phyloP scores from a whole-genome alignment of 53 echinoderm and acorn worm genomes.

The Paracentrotus lividus region DNA sequence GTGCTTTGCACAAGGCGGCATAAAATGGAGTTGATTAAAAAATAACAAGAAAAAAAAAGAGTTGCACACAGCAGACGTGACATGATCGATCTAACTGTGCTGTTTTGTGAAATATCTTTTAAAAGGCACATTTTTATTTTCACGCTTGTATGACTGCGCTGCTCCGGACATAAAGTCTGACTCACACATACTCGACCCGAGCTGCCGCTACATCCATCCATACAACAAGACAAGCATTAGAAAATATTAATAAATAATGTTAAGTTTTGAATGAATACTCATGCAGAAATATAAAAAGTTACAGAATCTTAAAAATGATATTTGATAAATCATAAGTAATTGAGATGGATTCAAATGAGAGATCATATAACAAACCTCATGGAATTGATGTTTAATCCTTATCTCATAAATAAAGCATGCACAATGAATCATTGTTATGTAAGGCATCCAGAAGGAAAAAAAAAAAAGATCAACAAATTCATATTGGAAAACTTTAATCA shows the following conservation, averaged over 20 bases:
- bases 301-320: not conserved
- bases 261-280: constrained; percentile 46
- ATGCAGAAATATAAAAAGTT: constrained; percentile 1
- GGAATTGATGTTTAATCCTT: no score
- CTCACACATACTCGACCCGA: constrained; percentile 50
- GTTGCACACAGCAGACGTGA: not conserved
- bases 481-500: not conserved
- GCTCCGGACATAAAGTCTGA: constrained; percentile 60
- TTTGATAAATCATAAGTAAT: no score
- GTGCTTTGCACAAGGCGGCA: not conserved
- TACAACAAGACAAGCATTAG: not conserved
- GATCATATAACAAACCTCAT: no score
- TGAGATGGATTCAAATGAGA: no score
- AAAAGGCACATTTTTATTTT: not conserved
- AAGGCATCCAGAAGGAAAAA: not conserved
- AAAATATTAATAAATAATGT: not conserved
- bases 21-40: not conserved
- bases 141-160: constrained; percentile 54
- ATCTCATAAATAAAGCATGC: no score
- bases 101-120: not conserved
- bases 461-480: not conserved
- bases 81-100: not conserved
- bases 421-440: no score
- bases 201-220: constrained; percentile 32
- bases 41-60: not conserved